Conservation (phyloP, 2,797 vertebrate genomes). For the Brachyrhaphis roseni region DNA sequence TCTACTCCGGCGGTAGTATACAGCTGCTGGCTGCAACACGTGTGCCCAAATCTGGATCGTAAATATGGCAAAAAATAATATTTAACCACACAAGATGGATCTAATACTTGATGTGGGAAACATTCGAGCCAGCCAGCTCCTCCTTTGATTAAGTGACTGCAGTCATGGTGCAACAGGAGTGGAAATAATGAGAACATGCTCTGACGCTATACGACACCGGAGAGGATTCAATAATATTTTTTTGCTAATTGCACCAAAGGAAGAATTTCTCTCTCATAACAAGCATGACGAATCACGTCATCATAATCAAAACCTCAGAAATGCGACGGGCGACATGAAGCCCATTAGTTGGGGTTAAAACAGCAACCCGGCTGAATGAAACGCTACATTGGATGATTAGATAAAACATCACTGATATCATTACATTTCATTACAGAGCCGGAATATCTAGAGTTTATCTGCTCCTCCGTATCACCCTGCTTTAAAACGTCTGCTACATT, state of each 20-base stretch:
- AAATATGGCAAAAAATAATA: slow-evolving; percentile 45
- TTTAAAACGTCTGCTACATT: slow-evolving; percentile 40
- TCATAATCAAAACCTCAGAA: slow-evolving; percentile 65
- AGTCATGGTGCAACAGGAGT: slow-evolving; percentile 25
- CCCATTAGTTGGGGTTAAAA: slow-evolving; percentile 64
- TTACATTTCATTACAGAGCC: slow-evolving; percentile 35
- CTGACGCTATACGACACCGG: slow-evolving; percentile 32
- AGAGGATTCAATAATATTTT: slow-evolving; percentile 37
- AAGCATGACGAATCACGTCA: slow-evolving; percentile 56
- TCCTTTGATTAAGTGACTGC: slow-evolving; percentile 20
- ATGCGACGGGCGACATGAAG: slow-evolving; percentile 61
- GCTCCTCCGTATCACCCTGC: slow-evolving; percentile 16
- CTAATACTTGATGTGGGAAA: slow-evolving; percentile 32
- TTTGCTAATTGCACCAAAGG: slow-evolving; percentile 48
- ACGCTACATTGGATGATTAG: slow-evolving; percentile 41
- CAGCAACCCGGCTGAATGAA: slow-evolving; percentile 63
- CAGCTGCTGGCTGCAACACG: slow-evolving; percentile 42
- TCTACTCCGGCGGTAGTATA: slow-evolving; percentile 38
- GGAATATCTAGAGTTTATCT: slow-evolving; percentile 31
- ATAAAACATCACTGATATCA: slow-evolving; percentile 59
- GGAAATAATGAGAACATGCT: slow-evolving; percentile 37
- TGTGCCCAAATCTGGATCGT: slow-evolving; percentile 34
- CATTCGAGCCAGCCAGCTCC: slow-evolving; percentile 19
- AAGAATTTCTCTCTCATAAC: slow-evolving; percentile 51
- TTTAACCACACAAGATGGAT: slow-evolving; percentile 32